These are phyloP conservation scores for Oxyruncus cristatus DNA, from an alignment of 2,113 vertebrate species.

Conservation along the genomic window DNA sequence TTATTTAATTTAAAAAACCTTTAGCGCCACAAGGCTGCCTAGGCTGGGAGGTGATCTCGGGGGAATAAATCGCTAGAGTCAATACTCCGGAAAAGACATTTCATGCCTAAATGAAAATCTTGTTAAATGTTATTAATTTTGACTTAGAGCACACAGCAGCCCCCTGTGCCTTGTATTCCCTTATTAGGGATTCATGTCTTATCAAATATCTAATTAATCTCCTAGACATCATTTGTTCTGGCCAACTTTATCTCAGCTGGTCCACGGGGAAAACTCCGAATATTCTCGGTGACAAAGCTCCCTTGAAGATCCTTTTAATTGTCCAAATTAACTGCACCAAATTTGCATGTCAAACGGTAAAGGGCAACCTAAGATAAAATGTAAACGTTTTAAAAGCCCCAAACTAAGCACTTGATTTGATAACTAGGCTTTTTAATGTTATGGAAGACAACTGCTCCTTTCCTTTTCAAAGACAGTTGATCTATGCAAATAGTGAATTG, in stretches of 20 bases:
- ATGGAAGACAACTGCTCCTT: conserved; percentile 89
- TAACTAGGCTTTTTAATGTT: conserved; percentile 87
- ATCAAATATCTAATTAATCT: conserved; percentile 99
- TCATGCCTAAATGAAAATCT: conserved; percentile 99
- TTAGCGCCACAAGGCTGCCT: conserved; percentile 51
- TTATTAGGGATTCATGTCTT: conserved; percentile 99
- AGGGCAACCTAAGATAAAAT: conserved; percentile 88
- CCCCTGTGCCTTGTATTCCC: conserved; percentile 98
- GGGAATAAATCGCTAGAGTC: conserved; percentile 91
- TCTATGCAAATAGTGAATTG: conserved; percentile 97
- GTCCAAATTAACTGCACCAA: conserved; percentile 98
- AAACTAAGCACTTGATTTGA: conserved; percentile 92
- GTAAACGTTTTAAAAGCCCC: conserved; percentile 87
- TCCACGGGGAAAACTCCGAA: conserved; percentile 88
- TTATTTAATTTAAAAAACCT: conserved; percentile 51
- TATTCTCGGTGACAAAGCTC: conserved; percentile 92
- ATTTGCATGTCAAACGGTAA: conserved; percentile 99
- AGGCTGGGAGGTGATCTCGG: conserved; percentile 69
- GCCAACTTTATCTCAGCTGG: conserved; percentile 94
- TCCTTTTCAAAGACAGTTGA: conserved; percentile 86
- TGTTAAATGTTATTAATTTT: conserved; percentile 99
- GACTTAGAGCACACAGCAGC: conserved; percentile 95
- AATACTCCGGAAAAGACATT: conserved; percentile 97
- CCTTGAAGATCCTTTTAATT: conserved; percentile 99
- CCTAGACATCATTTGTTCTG: conserved; percentile 99